Conservation (phyloP, 2,888 invertebrate species). For the Ganaspis brasiliensis region DNA sequence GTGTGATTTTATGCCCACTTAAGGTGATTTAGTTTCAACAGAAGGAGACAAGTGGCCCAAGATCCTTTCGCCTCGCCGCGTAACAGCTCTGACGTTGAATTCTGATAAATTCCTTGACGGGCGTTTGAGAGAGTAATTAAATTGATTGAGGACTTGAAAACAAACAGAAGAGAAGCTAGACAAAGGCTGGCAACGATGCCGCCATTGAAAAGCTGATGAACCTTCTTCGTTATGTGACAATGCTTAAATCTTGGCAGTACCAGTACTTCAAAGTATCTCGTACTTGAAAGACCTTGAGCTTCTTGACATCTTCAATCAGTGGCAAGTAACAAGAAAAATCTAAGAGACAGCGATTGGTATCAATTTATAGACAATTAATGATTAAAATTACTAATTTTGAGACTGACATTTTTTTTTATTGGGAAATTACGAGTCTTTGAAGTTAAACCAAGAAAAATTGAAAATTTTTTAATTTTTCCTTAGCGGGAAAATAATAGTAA, state of each 20-base stretch:
- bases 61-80: slow-evolving; percentile 26
- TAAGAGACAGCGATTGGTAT: not conserved
- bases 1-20: slow-evolving; percentile 34
- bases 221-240: slow-evolving; percentile 69
- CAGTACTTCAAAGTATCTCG: not conserved
- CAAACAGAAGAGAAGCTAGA: slow-evolving; percentile 44
- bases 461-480: too few relatives aligned
- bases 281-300: not conserved
- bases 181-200: slow-evolving; percentile 64
- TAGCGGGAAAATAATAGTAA: too few relatives aligned
- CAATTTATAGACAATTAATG: not conserved
- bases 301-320: slow-evolving; percentile 20
- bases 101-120: slow-evolving; percentile 37
- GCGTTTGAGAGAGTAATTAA: slow-evolving; percentile 26
- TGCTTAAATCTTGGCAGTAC: slow-evolving; percentile 67
- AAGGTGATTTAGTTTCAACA: slow-evolving; percentile 30
- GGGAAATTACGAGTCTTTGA: too few relatives aligned
- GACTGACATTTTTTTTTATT: too few relatives aligned
- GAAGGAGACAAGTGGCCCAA: slow-evolving; percentile 30
- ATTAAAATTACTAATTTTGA: too few relatives aligned
- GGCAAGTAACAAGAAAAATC: not conserved
- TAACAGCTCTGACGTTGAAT: slow-evolving; percentile 10
- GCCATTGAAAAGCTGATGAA: slow-evolving; percentile 71
- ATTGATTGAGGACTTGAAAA: slow-evolving; percentile 36
- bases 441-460: too few relatives aligned